Base-by-base conservation (phyloP, 2,797 vertebrate species). In the Lemur catta region DNA sequence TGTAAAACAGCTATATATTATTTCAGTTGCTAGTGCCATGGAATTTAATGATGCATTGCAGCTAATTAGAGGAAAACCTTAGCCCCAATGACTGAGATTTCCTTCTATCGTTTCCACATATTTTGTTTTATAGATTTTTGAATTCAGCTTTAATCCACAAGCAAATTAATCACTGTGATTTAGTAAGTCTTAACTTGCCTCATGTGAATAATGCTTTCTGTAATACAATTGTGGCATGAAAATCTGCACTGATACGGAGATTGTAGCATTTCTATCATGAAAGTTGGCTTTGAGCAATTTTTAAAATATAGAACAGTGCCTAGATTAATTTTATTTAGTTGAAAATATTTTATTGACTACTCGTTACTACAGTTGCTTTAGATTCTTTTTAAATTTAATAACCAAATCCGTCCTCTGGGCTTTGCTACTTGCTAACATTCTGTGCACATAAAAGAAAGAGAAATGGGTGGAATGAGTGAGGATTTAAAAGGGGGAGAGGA, bases 41-140 rank as follows among this genome's bases (percentile, higher is more conserved):
- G 88, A 97, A 98, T 98, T 98, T 98, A 98, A 98, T 93, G 95
- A 94, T 94, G 89, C 91, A 94, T 97, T 97, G 48, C 74, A 97
- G 94, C 95, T 97, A 98, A 98, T 98, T 98, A 98, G 96, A 85
- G 84, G 91, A 97, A 93, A 98, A 97, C 85, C 72, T 97, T 79
- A 13, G 20, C 95, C 96, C 97, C 97, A 97, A 93, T 98, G 98
- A 98, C 93, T 95, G 93, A 93, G 87, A 97, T 98, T 98, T 98
- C 72, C 94, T 98, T 89, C 89, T 94, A 89, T 80, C 69, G 30
- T 98, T 98, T 98, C 97, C 33, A 50, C 96, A 95, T 98, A 94
- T 96, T 96, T 26, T 2, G 91, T 97, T 98, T 98, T 98, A 98
- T 96, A 97, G 97, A 96, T 97, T 91, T 97, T 97, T 91, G 92